These are phyloP conservation scores for Oscheius sp. DNA, from an alignment of 2,888 invertebrate genomes.

Conservation along the genomic window DNA sequence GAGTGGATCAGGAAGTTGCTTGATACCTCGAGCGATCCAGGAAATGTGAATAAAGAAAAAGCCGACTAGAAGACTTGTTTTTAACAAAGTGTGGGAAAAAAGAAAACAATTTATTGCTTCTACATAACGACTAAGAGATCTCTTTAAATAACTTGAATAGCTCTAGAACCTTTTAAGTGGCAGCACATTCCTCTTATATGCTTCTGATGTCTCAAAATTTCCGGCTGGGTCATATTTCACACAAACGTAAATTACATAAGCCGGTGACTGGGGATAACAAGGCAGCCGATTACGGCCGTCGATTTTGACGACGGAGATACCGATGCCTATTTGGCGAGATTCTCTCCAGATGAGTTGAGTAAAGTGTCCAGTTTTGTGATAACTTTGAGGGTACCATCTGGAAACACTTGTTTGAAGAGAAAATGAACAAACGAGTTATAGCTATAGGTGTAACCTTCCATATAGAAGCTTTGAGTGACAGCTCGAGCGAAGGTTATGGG, in stretches of 20 bases:
- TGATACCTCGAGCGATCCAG: neutral
- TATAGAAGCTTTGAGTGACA: slow-evolving; percentile 59
- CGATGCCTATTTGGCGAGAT: slow-evolving; percentile 59
- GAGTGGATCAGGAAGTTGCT: slow-evolving; percentile 6
- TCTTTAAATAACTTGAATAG: neutral
- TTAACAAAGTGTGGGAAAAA: neutral
- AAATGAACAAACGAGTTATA: slow-evolving; percentile 45
- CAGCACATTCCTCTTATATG: slow-evolving; percentile 34
- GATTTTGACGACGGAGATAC: slow-evolving; percentile 46
- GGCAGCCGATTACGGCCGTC: slow-evolving; percentile 30
- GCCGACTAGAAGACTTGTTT: neutral
- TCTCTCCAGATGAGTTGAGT: slow-evolving; percentile 64
- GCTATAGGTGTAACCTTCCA: slow-evolving; percentile 59
- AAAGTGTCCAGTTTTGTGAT: slow-evolving; percentile 62
- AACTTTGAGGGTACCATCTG: slow-evolving; percentile 50
- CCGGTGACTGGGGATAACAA: slow-evolving; percentile 33
- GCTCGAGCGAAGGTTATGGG: slow-evolving; percentile 60
- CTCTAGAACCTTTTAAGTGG: slow-evolving; percentile 21
- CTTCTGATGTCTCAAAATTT: slow-evolving; percentile 50
- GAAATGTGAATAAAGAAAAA: neutral
- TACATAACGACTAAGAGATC: too few relatives aligned
- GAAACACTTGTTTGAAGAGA: slow-evolving; percentile 11
- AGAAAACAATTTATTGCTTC: too few relatives aligned
- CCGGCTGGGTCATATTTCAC: slow-evolving; percentile 64
- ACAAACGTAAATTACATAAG: slow-evolving; percentile 53